Evolutionary conservation across 2,797 vertebrate genomes (phyloP), one percentile per base, ranked within the genome.

Genomic region (Danio jaintianensis): DNA sequence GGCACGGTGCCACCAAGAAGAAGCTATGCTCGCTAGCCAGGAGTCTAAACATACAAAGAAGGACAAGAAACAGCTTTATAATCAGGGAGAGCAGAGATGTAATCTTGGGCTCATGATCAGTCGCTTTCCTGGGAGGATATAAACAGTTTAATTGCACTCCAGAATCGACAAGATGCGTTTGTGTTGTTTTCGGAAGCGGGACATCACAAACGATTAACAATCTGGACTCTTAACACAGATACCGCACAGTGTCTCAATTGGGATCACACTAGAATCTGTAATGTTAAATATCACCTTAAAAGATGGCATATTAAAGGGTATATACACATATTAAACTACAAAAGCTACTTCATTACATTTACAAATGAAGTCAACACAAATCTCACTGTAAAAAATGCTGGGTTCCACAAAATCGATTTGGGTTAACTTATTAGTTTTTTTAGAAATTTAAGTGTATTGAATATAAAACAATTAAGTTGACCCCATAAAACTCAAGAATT

Each of bases 21-120:
- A 16, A 22, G 55, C 68, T 82, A 59, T 8, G 7, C n/a, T 66
- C 6, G 1, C 20, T 6, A 53, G 74, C 50, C 80, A 76, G 48
- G 58, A 63, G 58, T 68, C 64, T 42, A 61, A 78, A 69, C 29
- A 36, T 48, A 29, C 62, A 50, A 40, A 76, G 64, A 18, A 52
- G 62, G 79, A 81, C 48, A 43, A 55, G 45, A 78, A 81, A 73
- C 67, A 61, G 69, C 42, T 48, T 59, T 45, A 42, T 40, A 66
- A 64, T n/a, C 62, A 36, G 22, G 70, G 7, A 42, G 16, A 45
- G 36, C 3, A 63, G n/a, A 53, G 22, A 55, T 13, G 8, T 36
- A 45, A 47, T 68, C 40, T 77, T 77, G 45, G 59, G 58, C 16
- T 63, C 5, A 18, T 0, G 15, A 67, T 45, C 38, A 50, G 6